Conservation (phyloP, 2,888 invertebrate genomes). For the Protophormia terraenovae region DNA sequence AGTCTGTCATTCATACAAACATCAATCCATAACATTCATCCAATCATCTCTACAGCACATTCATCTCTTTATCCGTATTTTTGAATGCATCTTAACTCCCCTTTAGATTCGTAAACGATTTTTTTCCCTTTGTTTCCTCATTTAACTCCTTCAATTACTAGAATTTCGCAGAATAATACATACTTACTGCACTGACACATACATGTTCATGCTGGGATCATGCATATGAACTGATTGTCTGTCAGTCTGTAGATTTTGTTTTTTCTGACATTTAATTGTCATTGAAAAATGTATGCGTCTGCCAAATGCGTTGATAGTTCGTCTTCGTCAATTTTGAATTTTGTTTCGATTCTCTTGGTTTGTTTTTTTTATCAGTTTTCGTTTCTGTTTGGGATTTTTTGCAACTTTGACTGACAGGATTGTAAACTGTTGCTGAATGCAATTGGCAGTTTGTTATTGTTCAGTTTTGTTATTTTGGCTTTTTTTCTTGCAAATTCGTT, state of each 20-base stretch:
- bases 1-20: background rate
- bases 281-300: slow-evolving; percentile 68
- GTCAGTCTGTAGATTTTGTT: slow-evolving; percentile 51
- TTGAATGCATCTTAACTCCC: background rate
- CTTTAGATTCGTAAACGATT: background rate
- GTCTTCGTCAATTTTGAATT: slow-evolving; percentile 70
- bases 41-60: background rate
- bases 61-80: background rate
- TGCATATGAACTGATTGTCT: slow-evolving; percentile 54
- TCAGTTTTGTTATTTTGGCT: slow-evolving; percentile 15
- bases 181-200: background rate
- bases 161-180: background rate
- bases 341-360: slow-evolving; percentile 4
- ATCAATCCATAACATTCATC: slow-evolving; percentile 35
- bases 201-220: slow-evolving; percentile 24
- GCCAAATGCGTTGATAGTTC: slow-evolving; percentile 70
- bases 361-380: background rate
- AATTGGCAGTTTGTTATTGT: slow-evolving; percentile 67
- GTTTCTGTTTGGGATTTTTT: slow-evolving; percentile 23
- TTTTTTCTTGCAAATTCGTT: slow-evolving; percentile 16
- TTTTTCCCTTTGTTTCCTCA: background rate
- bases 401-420: slow-evolving; percentile 55
- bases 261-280: slow-evolving; percentile 68
- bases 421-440: slow-evolving; percentile 63
- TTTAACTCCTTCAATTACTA: slow-evolving; percentile 24